Evolutionary conservation across 92 coral and sea anemone genomes (phyloP).

Genomic region (Micromussa lordhowensis): DNA sequence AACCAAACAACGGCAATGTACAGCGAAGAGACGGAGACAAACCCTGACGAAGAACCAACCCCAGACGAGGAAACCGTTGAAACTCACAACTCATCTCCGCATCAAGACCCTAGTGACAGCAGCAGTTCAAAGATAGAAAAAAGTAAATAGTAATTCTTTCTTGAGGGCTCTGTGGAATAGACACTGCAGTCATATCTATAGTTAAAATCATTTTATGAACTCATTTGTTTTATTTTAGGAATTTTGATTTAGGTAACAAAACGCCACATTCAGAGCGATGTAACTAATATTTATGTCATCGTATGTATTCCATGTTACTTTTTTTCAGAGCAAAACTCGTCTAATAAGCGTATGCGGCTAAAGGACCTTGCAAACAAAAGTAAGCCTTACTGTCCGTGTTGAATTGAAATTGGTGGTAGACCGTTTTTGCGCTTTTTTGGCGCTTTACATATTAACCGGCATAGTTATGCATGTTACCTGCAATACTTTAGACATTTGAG

Average conservation of each 20-base stretch:
- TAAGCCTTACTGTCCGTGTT: not conserved
- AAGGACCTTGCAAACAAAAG: constrained; percentile 30
- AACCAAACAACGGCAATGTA: not conserved
- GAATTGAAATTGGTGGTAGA: not conserved
- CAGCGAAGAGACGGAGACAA: not conserved
- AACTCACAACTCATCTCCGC: not conserved
- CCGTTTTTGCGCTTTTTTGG: not conserved
- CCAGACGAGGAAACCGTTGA: not conserved
- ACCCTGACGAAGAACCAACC: not conserved
- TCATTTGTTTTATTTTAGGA: not conserved
- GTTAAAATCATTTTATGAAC: not conserved
- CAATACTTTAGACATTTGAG: too few species aligned
- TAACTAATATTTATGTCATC: not conserved
- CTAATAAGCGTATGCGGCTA: not conserved
- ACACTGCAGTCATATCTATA: too few species aligned
- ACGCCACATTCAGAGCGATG: not conserved
- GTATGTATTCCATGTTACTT: not conserved
- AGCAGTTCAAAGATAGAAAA: not conserved
- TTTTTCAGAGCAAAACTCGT: constrained; percentile 10
- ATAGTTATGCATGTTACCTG: not conserved
- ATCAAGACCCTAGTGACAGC: not conserved
- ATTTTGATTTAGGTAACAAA: not conserved
- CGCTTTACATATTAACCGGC: not conserved
- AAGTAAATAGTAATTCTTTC: not conserved
- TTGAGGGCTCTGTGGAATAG: not conserved